A percentile compares a stretch with the other conserved stretches of the same genome.
phyloP scores from a whole-genome alignment of 2,113 vertebrate species.

The Odontophorus gujanensis region DNA sequence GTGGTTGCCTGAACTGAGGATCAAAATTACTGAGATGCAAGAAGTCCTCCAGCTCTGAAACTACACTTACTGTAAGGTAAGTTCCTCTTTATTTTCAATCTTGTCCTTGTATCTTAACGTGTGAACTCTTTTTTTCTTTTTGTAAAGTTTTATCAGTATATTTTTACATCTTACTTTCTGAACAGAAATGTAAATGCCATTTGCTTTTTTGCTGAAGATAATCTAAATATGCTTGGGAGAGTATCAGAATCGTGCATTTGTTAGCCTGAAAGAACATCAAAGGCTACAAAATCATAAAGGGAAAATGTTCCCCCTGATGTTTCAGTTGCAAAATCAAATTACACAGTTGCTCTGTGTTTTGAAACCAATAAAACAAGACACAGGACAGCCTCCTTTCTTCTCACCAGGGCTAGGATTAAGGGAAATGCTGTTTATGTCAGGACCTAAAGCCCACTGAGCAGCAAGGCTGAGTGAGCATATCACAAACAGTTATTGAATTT shows the following conservation, averaged over 20 bases:
- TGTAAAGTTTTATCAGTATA: neutral
- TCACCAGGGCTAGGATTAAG: slow-evolving; percentile 46
- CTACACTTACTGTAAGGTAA: slow-evolving; percentile 75
- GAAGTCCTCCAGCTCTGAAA: slow-evolving; percentile 61
- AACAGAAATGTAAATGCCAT: slow-evolving; percentile 41
- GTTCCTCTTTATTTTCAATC: slow-evolving; percentile 63
- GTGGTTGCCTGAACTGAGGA: slow-evolving; percentile 71
- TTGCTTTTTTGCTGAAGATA: slow-evolving; percentile 19
- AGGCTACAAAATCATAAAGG: slow-evolving; percentile 49
- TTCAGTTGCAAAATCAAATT: slow-evolving; percentile 53
- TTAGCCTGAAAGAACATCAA: slow-evolving; percentile 59
- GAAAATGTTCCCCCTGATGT: neutral
- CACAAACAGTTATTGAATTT: slow-evolving; percentile 79
- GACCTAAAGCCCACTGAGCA: slow-evolving; percentile 64
- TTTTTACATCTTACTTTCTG: slow-evolving; percentile 54
- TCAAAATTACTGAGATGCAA: slow-evolving; percentile 45
- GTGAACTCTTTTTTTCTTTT: neutral
- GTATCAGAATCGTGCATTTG: slow-evolving; percentile 50
- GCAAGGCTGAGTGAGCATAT: slow-evolving; percentile 69
- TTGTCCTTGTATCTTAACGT: neutral
- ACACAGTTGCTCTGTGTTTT: slow-evolving; percentile 43
- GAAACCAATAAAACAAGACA: slow-evolving; percentile 47
- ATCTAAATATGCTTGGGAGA: slow-evolving; percentile 31
- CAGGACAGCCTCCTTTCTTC: slow-evolving; percentile 44
- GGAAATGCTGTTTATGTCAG: slow-evolving; percentile 69